Conservation (phyloP, 2,888 invertebrate species). For the Hypomecis punctinalis region DNA sequence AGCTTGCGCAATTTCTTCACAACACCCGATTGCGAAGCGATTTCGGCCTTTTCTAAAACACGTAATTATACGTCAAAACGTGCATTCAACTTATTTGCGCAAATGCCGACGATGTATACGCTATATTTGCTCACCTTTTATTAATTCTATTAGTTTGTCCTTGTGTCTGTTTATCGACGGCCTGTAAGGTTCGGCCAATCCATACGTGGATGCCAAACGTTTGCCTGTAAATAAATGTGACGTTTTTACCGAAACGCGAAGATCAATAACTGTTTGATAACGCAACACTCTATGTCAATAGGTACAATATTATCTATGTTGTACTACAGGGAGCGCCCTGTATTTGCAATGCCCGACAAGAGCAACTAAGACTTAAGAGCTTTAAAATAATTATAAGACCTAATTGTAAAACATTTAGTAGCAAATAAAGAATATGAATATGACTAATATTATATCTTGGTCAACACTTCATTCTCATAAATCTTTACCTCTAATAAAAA, state of each 20-base stretch:
- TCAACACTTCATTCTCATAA: too few species aligned
- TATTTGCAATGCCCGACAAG: too few species aligned
- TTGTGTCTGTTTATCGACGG: slow-evolving; percentile 54
- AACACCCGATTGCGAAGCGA: slow-evolving; percentile 59
- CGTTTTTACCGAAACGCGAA: not conserved
- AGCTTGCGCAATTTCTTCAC: slow-evolving; percentile 62
- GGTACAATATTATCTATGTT: too few species aligned
- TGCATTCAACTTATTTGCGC: slow-evolving; percentile 35
- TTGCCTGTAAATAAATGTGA: slow-evolving; percentile 48
- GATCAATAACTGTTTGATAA: too few species aligned
- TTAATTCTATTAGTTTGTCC: slow-evolving; percentile 55
- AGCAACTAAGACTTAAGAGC: too few species aligned
- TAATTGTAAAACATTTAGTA: too few species aligned
- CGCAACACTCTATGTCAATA: too few species aligned
- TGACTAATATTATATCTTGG: too few species aligned
- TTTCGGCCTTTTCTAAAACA: slow-evolving; percentile 63
- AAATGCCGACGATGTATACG: slow-evolving; percentile 29
- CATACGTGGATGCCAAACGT: slow-evolving; percentile 48
- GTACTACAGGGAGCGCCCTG: too few species aligned
- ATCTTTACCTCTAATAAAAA: too few species aligned
- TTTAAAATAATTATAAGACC: too few species aligned
- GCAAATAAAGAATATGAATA: too few species aligned
- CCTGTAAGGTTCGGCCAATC: slow-evolving; percentile 56
- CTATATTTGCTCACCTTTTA: slow-evolving; percentile 56
- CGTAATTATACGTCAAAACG: slow-evolving; percentile 26